Percentiles rank a stretch among this genome's conserved stretches.
Evolutionary conservation across 2,797 vertebrate species (phyloP).

Genomic region (Capromys pilorides): DNA sequence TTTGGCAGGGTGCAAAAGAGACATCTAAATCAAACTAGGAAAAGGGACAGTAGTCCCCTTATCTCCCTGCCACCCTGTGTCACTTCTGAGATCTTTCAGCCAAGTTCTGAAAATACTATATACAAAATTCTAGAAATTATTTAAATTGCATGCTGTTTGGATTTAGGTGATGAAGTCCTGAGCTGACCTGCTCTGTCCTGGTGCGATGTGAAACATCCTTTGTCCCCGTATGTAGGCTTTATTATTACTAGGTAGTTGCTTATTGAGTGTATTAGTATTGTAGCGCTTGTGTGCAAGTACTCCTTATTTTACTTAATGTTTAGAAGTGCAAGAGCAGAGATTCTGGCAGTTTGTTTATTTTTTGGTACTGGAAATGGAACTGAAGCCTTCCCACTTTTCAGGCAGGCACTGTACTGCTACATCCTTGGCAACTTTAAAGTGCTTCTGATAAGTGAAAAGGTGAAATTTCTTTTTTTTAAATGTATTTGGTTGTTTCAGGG

Average conservation of each 20-base stretch:
- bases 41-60: neutral
- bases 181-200: neutral
- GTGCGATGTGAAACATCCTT: neutral
- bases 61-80: neutral
- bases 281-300: neutral
- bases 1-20: conserved; percentile 24
- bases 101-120: neutral
- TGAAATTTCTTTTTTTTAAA: neutral
- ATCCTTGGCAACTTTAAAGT: neutral
- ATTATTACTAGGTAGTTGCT: neutral
- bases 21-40: conserved; percentile 28
- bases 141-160: neutral
- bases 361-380: too few relatives aligned
- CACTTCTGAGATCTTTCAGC: neutral
- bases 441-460: neutral
- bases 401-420: too few relatives aligned
- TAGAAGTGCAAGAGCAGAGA: neutral
- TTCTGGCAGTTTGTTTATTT: neutral
- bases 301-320: neutral
- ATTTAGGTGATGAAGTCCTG: neutral
- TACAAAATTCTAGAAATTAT: conserved; percentile 6
- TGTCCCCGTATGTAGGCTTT: neutral
- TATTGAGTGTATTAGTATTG: neutral
- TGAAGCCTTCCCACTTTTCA: too few relatives aligned
- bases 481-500: too few relatives aligned